A percentile compares a stretch with the other conserved stretches of the same genome.
phyloP scores from a whole-genome alignment of 1,140 invertebrate species.

The Orchestia grillus region DNA sequence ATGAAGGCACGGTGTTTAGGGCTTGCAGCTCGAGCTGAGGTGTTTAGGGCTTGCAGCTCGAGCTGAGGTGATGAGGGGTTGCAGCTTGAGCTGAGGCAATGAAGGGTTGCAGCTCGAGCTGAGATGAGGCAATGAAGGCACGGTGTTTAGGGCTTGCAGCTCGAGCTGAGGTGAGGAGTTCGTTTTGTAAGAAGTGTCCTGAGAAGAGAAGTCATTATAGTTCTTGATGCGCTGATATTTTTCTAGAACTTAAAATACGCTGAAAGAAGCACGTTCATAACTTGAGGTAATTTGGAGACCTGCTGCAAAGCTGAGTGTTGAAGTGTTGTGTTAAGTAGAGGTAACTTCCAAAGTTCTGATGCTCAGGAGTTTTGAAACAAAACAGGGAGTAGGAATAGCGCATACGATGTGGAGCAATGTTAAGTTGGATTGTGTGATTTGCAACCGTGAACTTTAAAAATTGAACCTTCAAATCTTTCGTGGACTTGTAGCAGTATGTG shows the following conservation, averaged over 20 bases:
- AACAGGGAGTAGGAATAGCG: neutral
- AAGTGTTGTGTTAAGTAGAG: neutral
- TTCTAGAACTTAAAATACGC: too few species aligned
- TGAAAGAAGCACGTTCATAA: too few species aligned
- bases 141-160: neutral
- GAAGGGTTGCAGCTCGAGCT: neutral
- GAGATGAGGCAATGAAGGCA: too few species aligned
- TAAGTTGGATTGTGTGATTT: neutral
- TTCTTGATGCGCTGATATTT: too few species aligned
- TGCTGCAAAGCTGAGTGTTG: neutral
- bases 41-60: neutral
- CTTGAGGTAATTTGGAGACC: too few species aligned
- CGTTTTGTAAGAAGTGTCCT: too few species aligned
- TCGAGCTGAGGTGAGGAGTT: neutral
- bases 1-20: too few species aligned
- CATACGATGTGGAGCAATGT: neutral
- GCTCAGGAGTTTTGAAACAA: neutral
- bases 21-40: neutral
- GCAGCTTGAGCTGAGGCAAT: neutral
- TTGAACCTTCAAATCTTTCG: neutral
- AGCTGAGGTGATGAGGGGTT: neutral
- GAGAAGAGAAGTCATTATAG: too few species aligned
- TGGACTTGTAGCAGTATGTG: neutral
- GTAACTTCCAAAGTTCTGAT: neutral
- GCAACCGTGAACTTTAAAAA: neutral